A percentile compares a stretch with the other conserved stretches of the same genome.
Conservation (phyloP, 2,113 vertebrate genomes). For the Thinocorus orbignyianus region DNA sequence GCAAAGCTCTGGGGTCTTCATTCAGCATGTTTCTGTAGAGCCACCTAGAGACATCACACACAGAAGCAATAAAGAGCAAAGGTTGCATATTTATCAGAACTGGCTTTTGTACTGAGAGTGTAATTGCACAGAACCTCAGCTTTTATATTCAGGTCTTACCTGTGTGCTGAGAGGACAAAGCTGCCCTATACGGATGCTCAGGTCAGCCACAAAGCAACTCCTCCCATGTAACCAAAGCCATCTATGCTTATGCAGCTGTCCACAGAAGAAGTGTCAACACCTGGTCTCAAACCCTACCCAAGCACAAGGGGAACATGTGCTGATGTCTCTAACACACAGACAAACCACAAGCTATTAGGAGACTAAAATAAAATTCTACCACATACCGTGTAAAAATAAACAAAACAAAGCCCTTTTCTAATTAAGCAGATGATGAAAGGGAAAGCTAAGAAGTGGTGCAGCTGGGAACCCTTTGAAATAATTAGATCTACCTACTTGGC, state of each 20-base stretch:
- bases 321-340: not conserved
- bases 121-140: not conserved
- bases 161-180: not conserved
- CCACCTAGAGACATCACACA: not conserved
- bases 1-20: not conserved
- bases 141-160: not conserved
- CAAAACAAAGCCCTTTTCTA: conserved; percentile 33
- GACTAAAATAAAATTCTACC: not conserved
- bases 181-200: not conserved
- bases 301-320: not conserved
- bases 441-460: not conserved
- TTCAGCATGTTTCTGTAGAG: not conserved
- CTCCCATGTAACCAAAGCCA: not conserved
- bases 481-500: conserved; percentile 58
- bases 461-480: conserved; percentile 53
- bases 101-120: not conserved
- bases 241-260: not conserved
- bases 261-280: not conserved
- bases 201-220: not conserved
- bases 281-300: not conserved
- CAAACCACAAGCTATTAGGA: not conserved
- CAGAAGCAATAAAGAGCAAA: not conserved
- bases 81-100: not conserved
- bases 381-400: not conserved
- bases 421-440: conserved; percentile 60